phyloP scores from a whole-genome alignment of 2,888 invertebrate genomes.

The Mythimna ferrago region DNA sequence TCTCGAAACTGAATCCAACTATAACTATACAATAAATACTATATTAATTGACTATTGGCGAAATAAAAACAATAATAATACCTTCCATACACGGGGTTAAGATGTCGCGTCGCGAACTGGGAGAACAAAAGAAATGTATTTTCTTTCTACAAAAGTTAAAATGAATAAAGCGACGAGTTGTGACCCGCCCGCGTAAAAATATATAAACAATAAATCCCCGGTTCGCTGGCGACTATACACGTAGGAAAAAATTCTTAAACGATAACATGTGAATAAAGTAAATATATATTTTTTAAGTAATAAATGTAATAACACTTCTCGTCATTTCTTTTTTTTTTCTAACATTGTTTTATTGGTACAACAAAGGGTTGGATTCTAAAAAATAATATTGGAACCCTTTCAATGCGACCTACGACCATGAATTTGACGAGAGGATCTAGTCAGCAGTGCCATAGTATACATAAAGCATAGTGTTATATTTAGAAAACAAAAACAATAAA shows the following conservation, averaged over 20 bases:
- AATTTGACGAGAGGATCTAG: conserved; percentile 59
- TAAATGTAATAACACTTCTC: conserved; percentile 62
- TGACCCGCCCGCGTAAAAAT: conserved; percentile 62
- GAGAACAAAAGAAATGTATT: conserved; percentile 74
- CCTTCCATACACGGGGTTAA: conserved; percentile 65
- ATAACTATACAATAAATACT: conserved; percentile 77
- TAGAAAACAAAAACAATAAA: conserved; percentile 70
- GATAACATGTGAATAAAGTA: conserved; percentile 79
- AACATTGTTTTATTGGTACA: conserved; percentile 61
- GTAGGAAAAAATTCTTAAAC: conserved; percentile 76
- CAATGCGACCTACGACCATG: conserved; percentile 55
- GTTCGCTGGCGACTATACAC: conserved; percentile 64
- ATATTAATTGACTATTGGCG: conserved; percentile 78
- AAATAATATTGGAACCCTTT: conserved; percentile 62
- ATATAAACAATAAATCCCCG: conserved; percentile 67
- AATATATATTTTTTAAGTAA: conserved; percentile 70
- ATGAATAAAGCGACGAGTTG: conserved; percentile 62
- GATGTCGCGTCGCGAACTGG: conserved; percentile 67
- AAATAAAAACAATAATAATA: conserved; percentile 73
- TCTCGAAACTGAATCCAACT: conserved; percentile 72
- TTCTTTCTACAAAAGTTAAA: conserved; percentile 75
- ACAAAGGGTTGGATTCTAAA: conserved; percentile 61
- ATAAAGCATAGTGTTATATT: conserved; percentile 74
- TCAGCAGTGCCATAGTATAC: conserved; percentile 68
- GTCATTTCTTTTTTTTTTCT: conserved; percentile 49